Evolutionary conservation across 2,888 invertebrate species (phyloP).

Genomic region (Calameuta pallipes): DNA sequence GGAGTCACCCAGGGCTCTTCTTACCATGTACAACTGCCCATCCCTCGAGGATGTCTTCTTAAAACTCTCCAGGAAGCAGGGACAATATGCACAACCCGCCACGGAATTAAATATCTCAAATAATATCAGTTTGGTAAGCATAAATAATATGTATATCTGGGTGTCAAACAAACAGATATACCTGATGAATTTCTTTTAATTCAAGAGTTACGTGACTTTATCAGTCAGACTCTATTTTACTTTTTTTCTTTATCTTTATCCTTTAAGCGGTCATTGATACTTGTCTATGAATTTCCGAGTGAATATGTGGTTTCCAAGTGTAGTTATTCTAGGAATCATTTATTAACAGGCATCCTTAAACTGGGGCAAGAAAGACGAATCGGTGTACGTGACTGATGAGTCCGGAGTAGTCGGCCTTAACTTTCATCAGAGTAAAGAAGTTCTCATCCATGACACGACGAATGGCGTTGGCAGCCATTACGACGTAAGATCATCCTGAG

Average conservation of each 20-base stretch:
- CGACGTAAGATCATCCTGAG: slow-evolving; percentile 67
- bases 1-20: slow-evolving; percentile 85
- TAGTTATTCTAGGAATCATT: neutral
- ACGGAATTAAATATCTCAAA: slow-evolving; percentile 76
- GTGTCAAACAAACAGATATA: neutral
- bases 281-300: too few species aligned
- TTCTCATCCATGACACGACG: slow-evolving; percentile 79
- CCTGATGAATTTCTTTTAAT: too few species aligned
- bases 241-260: too few species aligned
- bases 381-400: slow-evolving; percentile 86
- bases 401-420: slow-evolving; percentile 88
- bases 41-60: slow-evolving; percentile 93
- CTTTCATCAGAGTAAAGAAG: slow-evolving; percentile 92
- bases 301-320: too few species aligned
- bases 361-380: slow-evolving; percentile 85
- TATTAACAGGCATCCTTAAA: slow-evolving; percentile 76
- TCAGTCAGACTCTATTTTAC: too few species aligned
- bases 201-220: too few species aligned
- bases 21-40: slow-evolving; percentile 85
- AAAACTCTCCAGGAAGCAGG: slow-evolving; percentile 85
- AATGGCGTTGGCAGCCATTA: slow-evolving; percentile 73
- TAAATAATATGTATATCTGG: too few species aligned
- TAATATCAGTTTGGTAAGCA: slow-evolving; percentile 77
- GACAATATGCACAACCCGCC: slow-evolving; percentile 55
- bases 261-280: too few species aligned